A percentile compares a stretch with the other conserved stretches of the same genome.
These are phyloP conservation scores for Bolinopsis microptera DNA, from an alignment of 37 sponge, comb jelly and placozoan genomes.

Conservation along the genomic window DNA sequence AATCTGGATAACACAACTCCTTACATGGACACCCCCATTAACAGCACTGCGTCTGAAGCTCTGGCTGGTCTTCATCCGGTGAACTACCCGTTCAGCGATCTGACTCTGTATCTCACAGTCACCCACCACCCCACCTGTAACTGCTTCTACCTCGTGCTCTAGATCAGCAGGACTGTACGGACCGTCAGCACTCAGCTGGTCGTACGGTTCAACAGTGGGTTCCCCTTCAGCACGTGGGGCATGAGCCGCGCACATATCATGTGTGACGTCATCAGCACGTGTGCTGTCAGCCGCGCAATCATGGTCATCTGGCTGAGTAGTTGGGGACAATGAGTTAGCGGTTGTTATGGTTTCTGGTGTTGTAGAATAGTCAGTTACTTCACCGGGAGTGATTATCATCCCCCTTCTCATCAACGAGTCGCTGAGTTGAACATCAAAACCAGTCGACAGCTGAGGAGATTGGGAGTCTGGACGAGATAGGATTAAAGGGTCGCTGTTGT, in stretches of 20 bases:
- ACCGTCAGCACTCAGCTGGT: slow-evolving; percentile 30
- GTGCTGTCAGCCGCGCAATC: background rate
- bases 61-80: background rate
- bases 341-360: background rate
- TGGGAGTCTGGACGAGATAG: background rate
- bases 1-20: background rate
- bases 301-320: too few relatives aligned
- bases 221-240: background rate
- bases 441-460: background rate
- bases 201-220: background rate
- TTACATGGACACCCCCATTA: background rate
- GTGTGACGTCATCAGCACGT: background rate
- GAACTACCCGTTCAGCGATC: background rate
- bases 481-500: background rate
- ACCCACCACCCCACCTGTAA: slow-evolving; percentile 16
- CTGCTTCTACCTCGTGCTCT: slow-evolving; percentile 8
- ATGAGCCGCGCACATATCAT: background rate
- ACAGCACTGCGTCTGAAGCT: background rate
- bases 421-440: background rate
- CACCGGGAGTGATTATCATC: background rate
- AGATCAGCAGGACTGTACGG: slow-evolving; percentile 45
- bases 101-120: slow-evolving; percentile 47
- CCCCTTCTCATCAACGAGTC: background rate
- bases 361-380: background rate
- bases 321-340: background rate